Percentiles rank a stretch among this genome's conserved stretches.
phyloP scores from a whole-genome alignment of 2,797 vertebrate species.

The Acrocephalus scirpaceus region DNA sequence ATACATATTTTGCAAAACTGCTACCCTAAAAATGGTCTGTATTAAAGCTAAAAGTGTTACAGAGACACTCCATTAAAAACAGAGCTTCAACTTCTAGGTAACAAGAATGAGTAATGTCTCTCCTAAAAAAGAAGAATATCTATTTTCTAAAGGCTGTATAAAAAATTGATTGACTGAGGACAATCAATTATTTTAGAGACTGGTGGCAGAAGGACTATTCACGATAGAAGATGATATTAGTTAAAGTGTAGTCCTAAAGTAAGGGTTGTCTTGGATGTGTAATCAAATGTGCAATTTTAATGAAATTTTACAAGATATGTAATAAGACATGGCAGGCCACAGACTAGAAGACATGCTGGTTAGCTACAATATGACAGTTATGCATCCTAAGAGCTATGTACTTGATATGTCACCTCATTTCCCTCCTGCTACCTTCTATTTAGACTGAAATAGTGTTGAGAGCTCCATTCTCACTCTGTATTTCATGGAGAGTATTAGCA shows the following conservation, averaged over 20 bases:
- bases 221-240: neutral
- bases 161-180: neutral
- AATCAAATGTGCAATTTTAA: neutral
- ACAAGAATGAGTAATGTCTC: neutral
- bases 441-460: neutral
- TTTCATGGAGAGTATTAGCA: neutral
- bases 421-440: neutral
- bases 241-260: neutral
- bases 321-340: neutral
- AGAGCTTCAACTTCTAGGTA: neutral
- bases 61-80: rapidly evolving
- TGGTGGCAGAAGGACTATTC: neutral
- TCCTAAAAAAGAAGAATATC: neutral
- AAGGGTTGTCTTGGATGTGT: neutral
- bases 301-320: neutral
- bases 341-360: neutral
- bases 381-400: neutral
- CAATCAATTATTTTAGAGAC: neutral
- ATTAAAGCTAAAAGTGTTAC: neutral
- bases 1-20: neutral
- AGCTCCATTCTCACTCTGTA: neutral
- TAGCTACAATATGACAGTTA: rapidly evolving
- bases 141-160: neutral
- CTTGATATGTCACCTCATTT: neutral
- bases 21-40: neutral